These are phyloP conservation scores for Atherinomorus stipes DNA, from an alignment of 2,113 vertebrate genomes.

Conservation along the genomic window DNA sequence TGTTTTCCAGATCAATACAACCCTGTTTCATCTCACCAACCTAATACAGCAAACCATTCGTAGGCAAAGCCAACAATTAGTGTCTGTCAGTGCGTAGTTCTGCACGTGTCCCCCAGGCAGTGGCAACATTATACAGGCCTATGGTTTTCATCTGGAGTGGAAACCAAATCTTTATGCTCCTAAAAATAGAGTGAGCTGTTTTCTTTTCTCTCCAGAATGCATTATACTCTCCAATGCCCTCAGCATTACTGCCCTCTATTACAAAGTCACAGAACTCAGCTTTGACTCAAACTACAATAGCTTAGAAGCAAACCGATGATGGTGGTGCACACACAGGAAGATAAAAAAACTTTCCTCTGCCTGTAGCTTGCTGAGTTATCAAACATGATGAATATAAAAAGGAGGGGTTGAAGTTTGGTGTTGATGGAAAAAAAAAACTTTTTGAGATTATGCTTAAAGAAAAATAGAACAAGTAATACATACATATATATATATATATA, in stretches of 20 bases:
- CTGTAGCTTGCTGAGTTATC: background rate
- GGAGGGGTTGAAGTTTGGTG: too few species aligned
- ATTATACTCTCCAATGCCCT: slow-evolving; percentile 60
- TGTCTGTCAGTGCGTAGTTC: slow-evolving; percentile 36
- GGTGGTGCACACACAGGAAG: background rate
- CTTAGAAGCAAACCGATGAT: slow-evolving; percentile 28
- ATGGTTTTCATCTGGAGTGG: slow-evolving; percentile 76
- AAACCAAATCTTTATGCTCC: slow-evolving; percentile 75
- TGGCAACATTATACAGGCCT: slow-evolving; percentile 70
- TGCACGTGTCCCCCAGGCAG: slow-evolving; percentile 59
- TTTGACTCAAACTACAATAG: slow-evolving; percentile 39
- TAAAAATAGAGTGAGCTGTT: slow-evolving; percentile 73
- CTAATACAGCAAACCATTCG: slow-evolving; percentile 50
- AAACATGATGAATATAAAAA: background rate
- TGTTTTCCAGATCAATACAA: slow-evolving; percentile 80
- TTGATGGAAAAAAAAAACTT: background rate
- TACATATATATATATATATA: too few species aligned
- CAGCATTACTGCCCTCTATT: slow-evolving; percentile 55
- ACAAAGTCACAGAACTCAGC: slow-evolving; percentile 61
- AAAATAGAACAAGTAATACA: background rate
- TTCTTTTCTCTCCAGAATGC: slow-evolving; percentile 65
- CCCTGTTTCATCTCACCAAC: slow-evolving; percentile 65
- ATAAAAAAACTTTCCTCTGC: background rate
- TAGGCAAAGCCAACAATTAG: slow-evolving; percentile 31
- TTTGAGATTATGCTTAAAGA: too few species aligned